phyloP scores from a whole-genome alignment of 2,888 invertebrate species.

The Epirrhoe tristata region DNA sequence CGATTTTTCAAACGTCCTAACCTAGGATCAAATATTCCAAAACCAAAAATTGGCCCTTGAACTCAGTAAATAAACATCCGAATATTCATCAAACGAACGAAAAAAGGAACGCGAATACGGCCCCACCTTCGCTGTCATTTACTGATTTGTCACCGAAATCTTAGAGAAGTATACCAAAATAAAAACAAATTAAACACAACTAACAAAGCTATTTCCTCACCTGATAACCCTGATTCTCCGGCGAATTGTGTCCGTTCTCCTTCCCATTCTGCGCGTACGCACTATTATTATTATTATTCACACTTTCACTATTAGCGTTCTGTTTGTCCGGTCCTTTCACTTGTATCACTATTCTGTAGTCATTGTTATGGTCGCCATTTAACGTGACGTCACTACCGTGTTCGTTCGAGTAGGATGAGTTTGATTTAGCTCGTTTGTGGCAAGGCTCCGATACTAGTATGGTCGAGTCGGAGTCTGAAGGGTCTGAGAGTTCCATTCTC shows the following conservation, averaged over 20 bases:
- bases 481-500: conserved; percentile 94
- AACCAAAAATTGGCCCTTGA: too few relatives aligned
- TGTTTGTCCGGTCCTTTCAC: conserved; percentile 78
- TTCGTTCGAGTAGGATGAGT: conserved; percentile 75
- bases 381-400: conserved; percentile 86
- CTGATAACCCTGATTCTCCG: conserved; percentile 87
- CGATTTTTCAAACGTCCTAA: too few relatives aligned
- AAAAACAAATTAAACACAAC: too few relatives aligned
- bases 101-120: too few relatives aligned
- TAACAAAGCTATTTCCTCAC: conserved; percentile 54
- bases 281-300: conserved; percentile 75
- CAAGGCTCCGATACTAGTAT: conserved; percentile 93
- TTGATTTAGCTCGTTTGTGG: conserved; percentile 82
- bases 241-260: conserved; percentile 79
- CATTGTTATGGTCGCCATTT: conserved; percentile 78
- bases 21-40: too few relatives aligned
- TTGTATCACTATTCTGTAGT: conserved; percentile 93
- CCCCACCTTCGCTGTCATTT: too few relatives aligned
- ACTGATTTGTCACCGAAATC: too few relatives aligned
- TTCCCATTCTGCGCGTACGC: conserved; percentile 78
- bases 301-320: conserved; percentile 70
- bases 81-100: too few relatives aligned
- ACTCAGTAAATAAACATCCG: too few relatives aligned
- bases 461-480: conserved; percentile 95
- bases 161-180: too few relatives aligned